A percentile compares a stretch with the other conserved stretches of the same genome.
Conservation (phyloP, 1,140 invertebrate species). For the Drosophila kurseongensis region DNA sequence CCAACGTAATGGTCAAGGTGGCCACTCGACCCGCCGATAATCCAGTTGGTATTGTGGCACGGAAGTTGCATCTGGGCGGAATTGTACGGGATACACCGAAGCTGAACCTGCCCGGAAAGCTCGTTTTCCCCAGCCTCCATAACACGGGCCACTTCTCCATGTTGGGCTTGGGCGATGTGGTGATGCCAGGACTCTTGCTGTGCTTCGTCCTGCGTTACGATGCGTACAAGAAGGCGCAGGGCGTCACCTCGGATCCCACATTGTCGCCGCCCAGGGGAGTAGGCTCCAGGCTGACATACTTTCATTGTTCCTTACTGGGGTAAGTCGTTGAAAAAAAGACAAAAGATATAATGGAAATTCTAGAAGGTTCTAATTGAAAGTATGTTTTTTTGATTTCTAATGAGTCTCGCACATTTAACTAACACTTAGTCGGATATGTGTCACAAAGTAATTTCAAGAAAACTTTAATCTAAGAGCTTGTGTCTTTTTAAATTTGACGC, state of each 20-base stretch:
- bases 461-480: no score
- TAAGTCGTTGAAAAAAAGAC: constrained; percentile 35
- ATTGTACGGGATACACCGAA: constrained; percentile 96
- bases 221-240: constrained; percentile 95
- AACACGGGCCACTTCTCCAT: constrained; percentile 98
- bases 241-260: constrained; percentile 81
- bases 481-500: no score
- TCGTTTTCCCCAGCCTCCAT: constrained; percentile 98
- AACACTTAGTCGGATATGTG: no score
- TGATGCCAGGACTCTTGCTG: constrained; percentile 98
- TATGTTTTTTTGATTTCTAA: no score
- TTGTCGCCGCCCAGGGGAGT: constrained; percentile 80
- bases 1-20: constrained; percentile 98
- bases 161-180: constrained; percentile 98
- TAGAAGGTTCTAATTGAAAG: not conserved
- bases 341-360: not conserved
- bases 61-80: constrained; percentile 95
- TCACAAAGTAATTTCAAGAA: no score
- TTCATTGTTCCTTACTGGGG: constrained; percentile 98
- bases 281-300: constrained; percentile 90
- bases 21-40: constrained; percentile 95
- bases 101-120: constrained; percentile 97
- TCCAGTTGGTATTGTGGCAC: constrained; percentile 96
- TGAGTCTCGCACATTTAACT: no score
- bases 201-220: constrained; percentile 98